Percentiles rank a stretch among this genome's conserved stretches.
Evolutionary conservation across 2,113 vertebrate species (phyloP).

Genomic region (Typhlomys cinereus): DNA sequence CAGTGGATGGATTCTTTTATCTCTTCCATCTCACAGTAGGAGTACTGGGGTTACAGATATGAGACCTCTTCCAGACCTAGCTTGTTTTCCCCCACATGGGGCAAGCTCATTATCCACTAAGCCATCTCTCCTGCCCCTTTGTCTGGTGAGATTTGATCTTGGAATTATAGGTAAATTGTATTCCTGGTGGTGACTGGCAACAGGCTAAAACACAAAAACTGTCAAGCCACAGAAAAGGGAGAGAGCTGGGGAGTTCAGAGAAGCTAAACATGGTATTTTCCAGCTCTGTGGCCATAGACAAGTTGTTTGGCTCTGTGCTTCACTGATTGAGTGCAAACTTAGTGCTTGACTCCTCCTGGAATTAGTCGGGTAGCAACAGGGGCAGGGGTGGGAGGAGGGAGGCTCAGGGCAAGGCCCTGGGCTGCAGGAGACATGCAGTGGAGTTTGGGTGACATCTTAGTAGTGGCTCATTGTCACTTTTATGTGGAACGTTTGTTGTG

Average conservation of each 20-base stretch:
- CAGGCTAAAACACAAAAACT: not conserved
- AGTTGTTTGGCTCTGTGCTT: not conserved
- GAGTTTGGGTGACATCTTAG: not conserved
- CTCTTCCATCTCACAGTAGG: too few species aligned
- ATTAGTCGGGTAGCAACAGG: too few species aligned
- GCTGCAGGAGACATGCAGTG: not conserved
- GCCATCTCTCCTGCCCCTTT: constrained; percentile 48
- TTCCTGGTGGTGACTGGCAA: not conserved
- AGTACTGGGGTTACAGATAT: too few species aligned
- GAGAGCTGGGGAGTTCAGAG: not conserved
- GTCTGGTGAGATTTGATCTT: not conserved
- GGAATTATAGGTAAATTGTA: not conserved
- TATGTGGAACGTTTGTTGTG: not conserved
- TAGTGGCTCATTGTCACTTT: not conserved
- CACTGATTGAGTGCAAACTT: not conserved
- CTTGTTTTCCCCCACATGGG: too few species aligned
- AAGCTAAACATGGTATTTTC: not conserved
- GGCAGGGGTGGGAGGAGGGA: not conserved
- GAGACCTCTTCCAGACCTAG: too few species aligned
- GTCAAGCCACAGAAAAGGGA: not conserved
- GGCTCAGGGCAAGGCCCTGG: not conserved
- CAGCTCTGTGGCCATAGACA: not conserved
- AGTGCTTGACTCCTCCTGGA: not conserved
- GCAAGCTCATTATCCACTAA: too few species aligned
- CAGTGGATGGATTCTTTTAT: too few species aligned